Evolutionary conservation across 2,797 vertebrate species (phyloP).

Genomic region (Sardinella longiceps): DNA sequence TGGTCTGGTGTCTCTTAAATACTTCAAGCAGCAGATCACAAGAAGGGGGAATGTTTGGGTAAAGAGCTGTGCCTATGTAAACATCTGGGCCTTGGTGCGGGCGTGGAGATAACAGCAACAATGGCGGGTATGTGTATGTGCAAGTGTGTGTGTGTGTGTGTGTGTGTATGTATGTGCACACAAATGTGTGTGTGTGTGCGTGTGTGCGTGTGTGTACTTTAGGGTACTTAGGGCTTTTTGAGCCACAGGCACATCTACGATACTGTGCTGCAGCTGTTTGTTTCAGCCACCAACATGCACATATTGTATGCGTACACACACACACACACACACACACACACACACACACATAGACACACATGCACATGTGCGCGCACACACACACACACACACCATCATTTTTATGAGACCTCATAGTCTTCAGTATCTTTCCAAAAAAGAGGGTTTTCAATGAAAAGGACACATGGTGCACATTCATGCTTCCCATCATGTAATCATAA

Average conservation of each 20-base stretch:
- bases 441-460: neutral
- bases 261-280: slow-evolving; percentile 57
- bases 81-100: slow-evolving; percentile 8
- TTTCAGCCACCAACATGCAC: slow-evolving; percentile 16
- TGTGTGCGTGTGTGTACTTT: neutral
- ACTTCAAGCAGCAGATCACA: slow-evolving; percentile 61
- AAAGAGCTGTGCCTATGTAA: slow-evolving; percentile 24
- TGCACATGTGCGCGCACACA: neutral
- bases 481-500: neutral
- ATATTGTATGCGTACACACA: slow-evolving; percentile 40
- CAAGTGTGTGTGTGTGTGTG: neutral
- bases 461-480: neutral
- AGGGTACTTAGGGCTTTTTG: neutral
- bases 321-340: slow-evolving; percentile 42
- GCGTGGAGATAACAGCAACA: slow-evolving; percentile 1
- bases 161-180: slow-evolving; percentile 42
- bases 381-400: neutral
- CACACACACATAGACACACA: slow-evolving; percentile 33
- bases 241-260: slow-evolving; percentile 45
- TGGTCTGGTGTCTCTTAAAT: slow-evolving; percentile 51
- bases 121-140: slow-evolving; percentile 32
- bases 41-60: slow-evolving; percentile 27
- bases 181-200: neutral
- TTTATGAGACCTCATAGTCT: neutral
- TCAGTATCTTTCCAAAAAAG: neutral